Evolutionary conservation across 1,140 invertebrate genomes (phyloP), one percentile per base, ranked within the genome.

Genomic region (Sesamia nonagrioides): DNA sequence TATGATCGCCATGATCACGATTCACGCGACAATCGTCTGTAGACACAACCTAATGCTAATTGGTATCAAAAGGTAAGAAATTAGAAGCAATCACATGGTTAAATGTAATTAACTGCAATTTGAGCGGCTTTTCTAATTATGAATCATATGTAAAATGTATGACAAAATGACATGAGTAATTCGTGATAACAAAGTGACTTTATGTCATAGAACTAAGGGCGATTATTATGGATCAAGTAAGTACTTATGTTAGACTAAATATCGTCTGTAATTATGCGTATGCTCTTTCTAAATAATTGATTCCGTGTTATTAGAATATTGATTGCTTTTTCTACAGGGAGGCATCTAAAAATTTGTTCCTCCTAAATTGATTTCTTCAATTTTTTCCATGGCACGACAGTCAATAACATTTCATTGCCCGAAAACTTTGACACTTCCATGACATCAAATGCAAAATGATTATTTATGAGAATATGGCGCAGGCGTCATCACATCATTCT

Each of bases 141-240:
- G n/a, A 63, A 63, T 13, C 60, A 35, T 7, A 69, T 69, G 42
- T 69, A 48, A 69, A 33, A 50, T 69, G 66, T 69, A 69, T 69
- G 42, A 48, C 8, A 48, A 50, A 69, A 69, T 69, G 11, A 33
- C 42, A 58, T 11, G 11, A 58, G 21, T 13, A 33, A 58, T 13
- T 11, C 42, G 13, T 45, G 42, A 0, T 45, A 45, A 13, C 9
- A 45, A 45, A 45, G 8, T 3, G 9, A 6, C 42, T 40, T 40
- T 40, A 40, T 40, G 37, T 40, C 37, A 6, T 40, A 40, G 37
- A 6, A 40, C 6, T 8, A 40, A 6, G 5, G 1, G 9, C 37
- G 6, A 40, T 40, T 40, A 3, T 40, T 40, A 9, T 40, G 5
- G 37, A 8, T 40, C 37, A 40, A 40, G 37, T 58, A 13, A 58